Evolutionary conservation across 2,797 vertebrate genomes (phyloP).

Genomic region (Pipistrellus pipistrellus): DNA sequence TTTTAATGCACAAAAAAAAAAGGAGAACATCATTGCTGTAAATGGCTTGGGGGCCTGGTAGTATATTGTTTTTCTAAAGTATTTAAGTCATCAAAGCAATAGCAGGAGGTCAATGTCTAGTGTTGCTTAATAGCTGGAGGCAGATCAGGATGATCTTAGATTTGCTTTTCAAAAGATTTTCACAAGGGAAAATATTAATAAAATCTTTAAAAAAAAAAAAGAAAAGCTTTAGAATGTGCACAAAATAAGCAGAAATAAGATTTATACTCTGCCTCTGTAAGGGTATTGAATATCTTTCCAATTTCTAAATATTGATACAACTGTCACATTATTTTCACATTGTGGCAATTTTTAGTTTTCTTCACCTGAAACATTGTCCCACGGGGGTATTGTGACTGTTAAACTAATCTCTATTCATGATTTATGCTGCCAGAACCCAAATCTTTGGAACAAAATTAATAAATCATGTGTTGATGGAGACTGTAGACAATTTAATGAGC

Average conservation of each 20-base stretch:
- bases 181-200: slow-evolving; percentile 74
- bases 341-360: slow-evolving; percentile 67
- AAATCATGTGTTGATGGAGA: slow-evolving; percentile 61
- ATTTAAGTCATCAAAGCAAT: slow-evolving; percentile 76
- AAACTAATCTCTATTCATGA: slow-evolving; percentile 76
- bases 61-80: slow-evolving; percentile 76
- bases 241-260: slow-evolving; percentile 62
- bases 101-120: slow-evolving; percentile 64
- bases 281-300: slow-evolving; percentile 70
- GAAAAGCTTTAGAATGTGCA: slow-evolving; percentile 67
- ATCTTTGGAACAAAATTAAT: slow-evolving; percentile 70
- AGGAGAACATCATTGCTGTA: slow-evolving; percentile 59
- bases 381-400: slow-evolving; percentile 45
- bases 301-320: slow-evolving; percentile 70
- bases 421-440: slow-evolving; percentile 62
- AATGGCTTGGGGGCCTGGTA: slow-evolving; percentile 69
- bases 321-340: slow-evolving; percentile 65
- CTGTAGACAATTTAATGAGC: slow-evolving; percentile 56
- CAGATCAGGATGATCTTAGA: slow-evolving; percentile 70
- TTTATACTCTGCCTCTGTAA: slow-evolving; percentile 70
- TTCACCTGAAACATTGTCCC: slow-evolving; percentile 66
- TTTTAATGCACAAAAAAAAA: slow-evolving; percentile 23
- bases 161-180: slow-evolving; percentile 74
- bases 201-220: slow-evolving; percentile 65
- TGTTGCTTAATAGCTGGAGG: slow-evolving; percentile 73